phyloP scores from a whole-genome alignment of 2,113 vertebrate genomes.

The Lipophrys pholis region DNA sequence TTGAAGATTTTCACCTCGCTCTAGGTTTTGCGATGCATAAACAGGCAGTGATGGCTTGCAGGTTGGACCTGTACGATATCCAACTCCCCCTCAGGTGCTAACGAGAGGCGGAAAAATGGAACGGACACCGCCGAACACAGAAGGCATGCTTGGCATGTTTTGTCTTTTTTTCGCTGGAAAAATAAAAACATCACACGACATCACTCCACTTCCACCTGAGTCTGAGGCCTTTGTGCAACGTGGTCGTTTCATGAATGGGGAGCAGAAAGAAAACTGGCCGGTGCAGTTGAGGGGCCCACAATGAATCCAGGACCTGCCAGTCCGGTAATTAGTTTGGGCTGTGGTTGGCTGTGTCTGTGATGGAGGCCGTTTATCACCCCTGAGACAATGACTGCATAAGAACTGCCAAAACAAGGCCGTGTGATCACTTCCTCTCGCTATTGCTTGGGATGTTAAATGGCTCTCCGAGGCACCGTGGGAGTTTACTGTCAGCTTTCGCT shows the following conservation, averaged over 20 bases:
- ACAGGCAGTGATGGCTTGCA: slow-evolving; percentile 41
- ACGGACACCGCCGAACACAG: slow-evolving; percentile 19
- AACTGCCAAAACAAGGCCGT: slow-evolving; percentile 65
- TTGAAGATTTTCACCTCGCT: slow-evolving; percentile 56
- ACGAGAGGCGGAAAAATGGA: slow-evolving; percentile 35
- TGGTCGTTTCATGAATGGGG: slow-evolving; percentile 53
- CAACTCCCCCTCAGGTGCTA: slow-evolving; percentile 36
- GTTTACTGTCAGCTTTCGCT: slow-evolving; percentile 54
- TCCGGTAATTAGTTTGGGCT: slow-evolving; percentile 75
- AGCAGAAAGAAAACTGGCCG: slow-evolving; percentile 50
- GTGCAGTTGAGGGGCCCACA: slow-evolving; percentile 38
- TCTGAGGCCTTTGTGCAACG: slow-evolving; percentile 48
- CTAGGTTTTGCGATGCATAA: slow-evolving; percentile 43
- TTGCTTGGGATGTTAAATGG: slow-evolving; percentile 50
- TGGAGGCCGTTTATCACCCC: slow-evolving; percentile 72
- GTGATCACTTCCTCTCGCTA: slow-evolving; percentile 61
- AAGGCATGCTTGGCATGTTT: slow-evolving; percentile 50
- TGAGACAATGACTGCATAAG: slow-evolving; percentile 68
- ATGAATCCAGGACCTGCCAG: slow-evolving; percentile 67
- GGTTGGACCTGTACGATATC: slow-evolving; percentile 39
- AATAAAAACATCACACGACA: slow-evolving; percentile 49
- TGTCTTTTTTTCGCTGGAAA: slow-evolving; percentile 28
- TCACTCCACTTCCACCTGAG: slow-evolving; percentile 61
- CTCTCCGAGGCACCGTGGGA: slow-evolving; percentile 52
- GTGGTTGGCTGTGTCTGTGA: slow-evolving; percentile 61